Conservation (phyloP, 2,113 vertebrate species). For the Ictalurus furcatus region DNA sequence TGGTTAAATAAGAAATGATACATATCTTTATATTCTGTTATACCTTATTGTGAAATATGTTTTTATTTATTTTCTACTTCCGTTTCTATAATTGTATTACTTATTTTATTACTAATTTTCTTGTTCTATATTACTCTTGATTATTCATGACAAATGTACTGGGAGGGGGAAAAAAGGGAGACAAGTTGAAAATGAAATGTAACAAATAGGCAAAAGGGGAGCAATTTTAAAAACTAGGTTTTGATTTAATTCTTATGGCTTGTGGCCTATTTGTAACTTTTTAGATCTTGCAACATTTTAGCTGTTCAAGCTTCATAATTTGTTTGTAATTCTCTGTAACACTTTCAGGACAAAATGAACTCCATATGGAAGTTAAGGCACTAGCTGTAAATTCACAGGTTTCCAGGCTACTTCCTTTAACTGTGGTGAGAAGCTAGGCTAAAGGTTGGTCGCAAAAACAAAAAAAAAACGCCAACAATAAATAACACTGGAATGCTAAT, state of each 20-base stretch:
- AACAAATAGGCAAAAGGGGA: background rate
- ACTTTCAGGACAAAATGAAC: background rate
- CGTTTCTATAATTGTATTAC: too few species aligned
- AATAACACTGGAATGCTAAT: background rate
- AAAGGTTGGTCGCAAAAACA: background rate
- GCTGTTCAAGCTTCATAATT: background rate
- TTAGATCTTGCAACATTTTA: background rate
- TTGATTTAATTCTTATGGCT: background rate
- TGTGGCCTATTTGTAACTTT: background rate
- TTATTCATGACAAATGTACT: background rate
- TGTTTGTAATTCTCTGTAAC: background rate
- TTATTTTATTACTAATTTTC: too few species aligned
- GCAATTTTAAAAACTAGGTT: background rate
- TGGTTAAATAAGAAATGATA: too few species aligned
- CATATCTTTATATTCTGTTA: background rate
- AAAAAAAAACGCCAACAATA: background rate
- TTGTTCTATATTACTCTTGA: background rate
- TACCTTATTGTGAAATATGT: background rate
- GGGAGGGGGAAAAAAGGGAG: too few species aligned
- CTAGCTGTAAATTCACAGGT: constrained; percentile 16
- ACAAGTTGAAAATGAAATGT: too few species aligned
- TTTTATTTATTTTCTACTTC: too few species aligned
- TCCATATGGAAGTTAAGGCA: background rate
- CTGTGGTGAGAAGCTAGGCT: background rate
- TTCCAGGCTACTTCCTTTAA: background rate